Base-by-base conservation (phyloP, 2,797 vertebrate species). In the Clarias fuscus region DNA sequence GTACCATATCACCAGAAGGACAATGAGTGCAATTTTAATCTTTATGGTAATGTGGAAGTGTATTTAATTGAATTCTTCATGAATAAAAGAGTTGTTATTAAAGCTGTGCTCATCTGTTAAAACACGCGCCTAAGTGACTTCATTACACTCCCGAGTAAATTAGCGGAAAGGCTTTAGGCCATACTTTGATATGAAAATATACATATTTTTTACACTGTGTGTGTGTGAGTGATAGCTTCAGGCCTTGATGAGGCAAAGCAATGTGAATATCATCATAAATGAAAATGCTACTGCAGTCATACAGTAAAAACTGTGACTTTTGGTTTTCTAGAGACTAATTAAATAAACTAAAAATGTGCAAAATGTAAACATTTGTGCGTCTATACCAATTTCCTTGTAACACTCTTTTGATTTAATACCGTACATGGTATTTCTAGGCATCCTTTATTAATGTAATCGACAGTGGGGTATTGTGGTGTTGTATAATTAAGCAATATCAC, bases 11-110 rank as follows among this genome's bases (percentile, higher is more conserved):
- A 73, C 82, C 73, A 53, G 14, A 78, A 61, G 10, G 56, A 62
- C 65, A 58, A 56, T 27, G 65, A 53, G 65, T 87, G 40, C 4
- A 43, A 27, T 53, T 73, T 27, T 18, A 53, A 75, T 75, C 71
- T 84, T 80, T 43, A 58, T 61, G 22, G 43, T 27, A 75, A 40
- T 56, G 15, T 65, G 83, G 40, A 43, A 40, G 43, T 22, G 22
- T 80, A n/a, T 86, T 64, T 48, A 78, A 73, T 80, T 82, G 2
- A 58, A 75, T 84, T 84, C 20, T 64, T 10, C 48, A 75, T 75
- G 48, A 64, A 62, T 30, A 62, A 83, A 71, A 62, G 64, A 27
- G 27, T 17, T 68, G 43, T 68, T 86, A 65, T 84, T 87, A 64
- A 73, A 84, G 62, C 58, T n/a, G 27, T 27, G 11, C 30, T 56